Percentiles rank a stretch among this genome's conserved stretches.
Evolutionary conservation across 2,113 vertebrate species (phyloP).

Genomic region (Scopus umbretta): DNA sequence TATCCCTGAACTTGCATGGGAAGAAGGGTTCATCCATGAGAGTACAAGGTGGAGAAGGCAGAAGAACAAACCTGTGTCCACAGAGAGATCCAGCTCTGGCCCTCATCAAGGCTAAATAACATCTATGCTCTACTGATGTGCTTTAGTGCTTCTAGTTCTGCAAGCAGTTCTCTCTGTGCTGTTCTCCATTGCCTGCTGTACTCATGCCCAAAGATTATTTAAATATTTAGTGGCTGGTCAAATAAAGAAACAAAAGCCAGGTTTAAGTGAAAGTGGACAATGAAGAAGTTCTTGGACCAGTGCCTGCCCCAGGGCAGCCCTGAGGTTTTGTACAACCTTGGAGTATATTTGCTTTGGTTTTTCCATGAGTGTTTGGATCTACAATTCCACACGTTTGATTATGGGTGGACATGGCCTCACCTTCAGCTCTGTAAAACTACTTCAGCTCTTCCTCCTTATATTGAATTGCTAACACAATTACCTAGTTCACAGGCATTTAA

Average conservation of each 20-base stretch:
- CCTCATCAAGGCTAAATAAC: not conserved
- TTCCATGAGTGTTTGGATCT: not conserved
- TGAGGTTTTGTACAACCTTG: not conserved
- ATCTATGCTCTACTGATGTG: fast-evolving
- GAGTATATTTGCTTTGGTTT: not conserved
- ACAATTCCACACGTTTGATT: not conserved
- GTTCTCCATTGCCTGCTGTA: not conserved
- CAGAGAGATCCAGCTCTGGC: not conserved
- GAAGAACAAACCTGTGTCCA: not conserved
- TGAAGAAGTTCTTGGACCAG: not conserved
- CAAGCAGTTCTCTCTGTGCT: not conserved
- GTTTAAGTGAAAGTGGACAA: not conserved
- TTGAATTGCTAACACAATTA: not conserved
- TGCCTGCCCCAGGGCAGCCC: not conserved
- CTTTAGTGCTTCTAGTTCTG: not conserved
- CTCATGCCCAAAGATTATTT: not conserved
- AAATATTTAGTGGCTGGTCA: not conserved
- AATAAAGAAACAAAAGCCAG: not conserved
- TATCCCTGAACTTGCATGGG: not conserved
- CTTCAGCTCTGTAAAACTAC: not conserved
- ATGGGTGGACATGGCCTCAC: not conserved
- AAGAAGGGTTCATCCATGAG: not conserved
- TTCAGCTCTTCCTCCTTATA: not conserved
- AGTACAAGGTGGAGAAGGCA: not conserved
- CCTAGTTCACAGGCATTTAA: not conserved